These are phyloP conservation scores for Lethocerus indicus DNA, from an alignment of 1,140 invertebrate genomes.

Conservation along the genomic window DNA sequence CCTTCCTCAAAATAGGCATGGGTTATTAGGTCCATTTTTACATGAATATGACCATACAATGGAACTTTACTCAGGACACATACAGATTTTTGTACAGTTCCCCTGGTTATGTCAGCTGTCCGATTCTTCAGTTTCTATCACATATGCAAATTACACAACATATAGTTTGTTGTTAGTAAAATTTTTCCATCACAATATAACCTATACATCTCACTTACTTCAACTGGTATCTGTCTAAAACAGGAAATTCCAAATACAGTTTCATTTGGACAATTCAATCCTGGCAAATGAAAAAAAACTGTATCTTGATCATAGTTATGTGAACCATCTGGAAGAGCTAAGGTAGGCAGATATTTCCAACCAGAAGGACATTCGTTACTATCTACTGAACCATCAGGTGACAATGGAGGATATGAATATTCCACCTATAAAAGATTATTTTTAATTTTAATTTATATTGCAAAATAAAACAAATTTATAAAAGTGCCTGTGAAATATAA, in stretches of 20 bases:
- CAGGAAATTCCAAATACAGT: conserved; percentile 95
- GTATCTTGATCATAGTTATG: conserved; percentile 95
- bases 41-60: conserved; percentile 80
- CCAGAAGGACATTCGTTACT: conserved; percentile 70
- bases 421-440: conserved; percentile 55
- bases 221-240: conserved; percentile 91
- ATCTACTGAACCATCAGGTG: conserved; percentile 37
- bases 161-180: too few species aligned
- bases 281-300: conserved; percentile 91
- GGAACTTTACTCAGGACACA: conserved; percentile 79
- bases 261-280: conserved; percentile 56
- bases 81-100: conserved; percentile 86
- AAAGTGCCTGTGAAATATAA: neutral
- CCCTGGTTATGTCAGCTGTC: conserved; percentile 93
- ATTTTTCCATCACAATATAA: too few species aligned
- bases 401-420: conserved; percentile 84
- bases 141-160: too few species aligned
- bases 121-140: conserved; percentile 74
- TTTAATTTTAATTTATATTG: neutral
- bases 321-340: conserved; percentile 92
- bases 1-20: conserved; percentile 93
- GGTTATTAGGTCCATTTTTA: conserved; percentile 91
- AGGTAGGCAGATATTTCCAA: conserved; percentile 90
- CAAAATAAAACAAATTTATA: neutral
- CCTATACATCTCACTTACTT: conserved; percentile 41